Evolutionary conservation across 2,888 invertebrate genomes (phyloP), one percentile per base, ranked within the genome.

Genomic region (Lasiommata megera): DNA sequence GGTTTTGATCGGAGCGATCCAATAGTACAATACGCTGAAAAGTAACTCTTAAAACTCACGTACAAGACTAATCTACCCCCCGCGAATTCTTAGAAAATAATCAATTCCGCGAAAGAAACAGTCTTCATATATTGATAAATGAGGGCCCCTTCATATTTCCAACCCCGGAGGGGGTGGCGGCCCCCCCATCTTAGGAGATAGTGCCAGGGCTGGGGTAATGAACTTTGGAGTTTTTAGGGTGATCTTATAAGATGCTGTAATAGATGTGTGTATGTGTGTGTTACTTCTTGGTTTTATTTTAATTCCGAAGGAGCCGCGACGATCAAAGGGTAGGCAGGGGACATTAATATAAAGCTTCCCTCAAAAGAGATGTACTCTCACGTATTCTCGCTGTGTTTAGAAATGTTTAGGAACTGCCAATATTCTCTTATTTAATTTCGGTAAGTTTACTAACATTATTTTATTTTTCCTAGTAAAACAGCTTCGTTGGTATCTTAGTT

Each of bases 21-120:
- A n/a, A n/a, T n/a, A n/a, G 23, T 28, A 43, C 6, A 5, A 6
- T 14, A 46, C 28, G 16, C 29, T 40, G 11, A 14, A 16, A 40
- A 51, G n/a, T 28, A 28, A 11, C 6, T 36, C 17, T 16, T 29
- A 46, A 46, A 46, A 80, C 78, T 78, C 73, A 77, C 75, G 78
- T 73, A 72, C 70, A 70, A 69, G 69, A 63, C 63, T 58, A 56
- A 62, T 63, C 63, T 61, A 77, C 79, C 82, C 85, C 84, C 87
- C 86, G 88, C 87, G 88, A 88, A 88, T 86, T 88, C 88, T 84
- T 84, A 86, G 84, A 79, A 83, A 88, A 88, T 87, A 90, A 90
- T 90, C 89, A 90, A 89, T 90, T 89, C 89, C 85, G 69, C 80
- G 86, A 89, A 89, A 90, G 89, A 89, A 90, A 90, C 89, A 88